Base-by-base conservation (phyloP, 1,140 invertebrate species). In the Caenorhabditis briggsae region DNA sequence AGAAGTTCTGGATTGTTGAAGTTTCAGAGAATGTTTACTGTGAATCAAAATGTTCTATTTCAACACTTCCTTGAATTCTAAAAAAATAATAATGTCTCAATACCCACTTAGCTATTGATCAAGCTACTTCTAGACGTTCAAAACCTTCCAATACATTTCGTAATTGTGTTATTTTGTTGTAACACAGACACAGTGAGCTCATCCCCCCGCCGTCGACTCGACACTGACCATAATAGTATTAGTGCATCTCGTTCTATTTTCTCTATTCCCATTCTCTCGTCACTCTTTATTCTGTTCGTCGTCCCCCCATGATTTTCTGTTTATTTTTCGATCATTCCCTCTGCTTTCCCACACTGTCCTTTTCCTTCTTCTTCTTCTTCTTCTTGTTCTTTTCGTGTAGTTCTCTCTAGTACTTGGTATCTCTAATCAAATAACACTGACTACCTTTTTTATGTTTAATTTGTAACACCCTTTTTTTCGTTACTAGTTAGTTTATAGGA, bases 201-300 rank as follows among this genome's bases (percentile, higher is more conserved):
- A 78, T 78, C 70, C 70, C 11, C 41, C 50, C 41, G 3, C 16
- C 9, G 5, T 64, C 23, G 9, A 25, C 11, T 18, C 16, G 41
- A 70, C 64, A 78, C 46, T 78, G 46, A 78, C 70, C 70, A 78
- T 78, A 78, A 78, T 78, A 78, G 70, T 78, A 78, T 78, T 78
- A 78, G 70, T 46, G 41, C 64, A 43, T 70, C 16, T n/a, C 41
- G 12, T n/a, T 74, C 43, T 43, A 50, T 33, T 53, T 12, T 53
- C 70, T 78, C 43, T 25, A 46, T 53, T 5, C 33, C 64, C 14
- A 65, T 33, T 11, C 12, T 53, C 50, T 53, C 16, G 14, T 41
- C 64, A 12, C n/a, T 16, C 43, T 50, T 7, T 0, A 20, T 53
- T 18, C 25, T 83, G 53, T 58, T 43, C 25, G n/a, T 48, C 82